Evolutionary conservation across 2,113 vertebrate species (phyloP), one percentile per base, ranked within the genome.

Genomic region (Synchiropus splendidus): DNA sequence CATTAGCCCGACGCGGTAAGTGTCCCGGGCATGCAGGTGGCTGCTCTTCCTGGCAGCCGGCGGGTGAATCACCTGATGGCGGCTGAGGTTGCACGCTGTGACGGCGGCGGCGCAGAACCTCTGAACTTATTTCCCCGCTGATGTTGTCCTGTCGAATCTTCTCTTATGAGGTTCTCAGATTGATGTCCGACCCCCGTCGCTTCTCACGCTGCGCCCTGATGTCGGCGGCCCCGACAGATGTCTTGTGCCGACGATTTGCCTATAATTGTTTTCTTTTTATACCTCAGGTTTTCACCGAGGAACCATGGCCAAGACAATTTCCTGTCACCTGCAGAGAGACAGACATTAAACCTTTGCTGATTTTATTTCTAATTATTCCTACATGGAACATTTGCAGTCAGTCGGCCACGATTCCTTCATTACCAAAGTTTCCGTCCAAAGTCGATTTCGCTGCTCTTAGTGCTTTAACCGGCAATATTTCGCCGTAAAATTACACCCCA

Each of bases 301-400:
- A 76, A 72, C 73, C 73, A 54, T 64, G 70, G 65, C 70, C 47
- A 64, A 72, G 68, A 76, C 64, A 74, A 77, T 79, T 68, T 74
- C 39, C 60, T 74, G 73, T 79, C 76, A 77, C 76, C 76, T 76
- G 76, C 76, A 74, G 76, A 74, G 76, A 72, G 67, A 77, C 63
- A 56, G 62, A 67, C 73, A 79, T 79, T 70, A 77, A 76, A 30
- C 41, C 61, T 67, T 45, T 64, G 73, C 68, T 72, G 74, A 76
- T 72, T 76, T 63, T 72, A 67, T 65, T 79, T 70, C 54, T 77
- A 77, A 79, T 79, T 79, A 79, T 66, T 72, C 76, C 76, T 79
- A 39, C 58, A 70, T 65, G 76, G 70, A 76, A 76, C 70, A 79
- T 76, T 79, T 74, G 55, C 46, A 74, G 61, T 63, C 53, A 74